Conservation (phyloP, 1,140 invertebrate genomes). For the Eciton burchellii region DNA sequence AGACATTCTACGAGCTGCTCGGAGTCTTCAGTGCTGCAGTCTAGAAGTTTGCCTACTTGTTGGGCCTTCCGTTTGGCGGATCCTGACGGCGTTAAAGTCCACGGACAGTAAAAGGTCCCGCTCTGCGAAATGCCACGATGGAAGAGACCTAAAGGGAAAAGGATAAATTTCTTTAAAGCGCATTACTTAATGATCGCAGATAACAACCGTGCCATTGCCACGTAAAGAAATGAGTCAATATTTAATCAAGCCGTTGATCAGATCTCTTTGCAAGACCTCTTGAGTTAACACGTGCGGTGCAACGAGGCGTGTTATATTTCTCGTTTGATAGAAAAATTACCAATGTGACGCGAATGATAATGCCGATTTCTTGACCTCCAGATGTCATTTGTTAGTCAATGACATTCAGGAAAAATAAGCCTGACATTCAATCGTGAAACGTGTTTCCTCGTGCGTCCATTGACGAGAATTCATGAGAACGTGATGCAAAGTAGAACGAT, state of each 20-base stretch:
- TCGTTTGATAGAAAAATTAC: too few relatives aligned
- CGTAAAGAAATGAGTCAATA: too few relatives aligned
- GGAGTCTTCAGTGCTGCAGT: conserved; percentile 86
- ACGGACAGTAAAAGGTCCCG: conserved; percentile 91
- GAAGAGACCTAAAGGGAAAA: conserved; percentile 87
- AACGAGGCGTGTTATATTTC: too few relatives aligned
- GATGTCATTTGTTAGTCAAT: conserved; percentile 2
- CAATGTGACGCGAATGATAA: background rate
- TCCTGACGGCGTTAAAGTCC: conserved; percentile 89
- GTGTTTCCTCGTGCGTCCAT: background rate
- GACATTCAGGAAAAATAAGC: background rate
- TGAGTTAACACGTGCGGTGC: too few relatives aligned
- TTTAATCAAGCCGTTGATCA: too few relatives aligned
- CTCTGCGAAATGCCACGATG: conserved; percentile 92
- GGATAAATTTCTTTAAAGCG: background rate
- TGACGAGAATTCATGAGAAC: background rate
- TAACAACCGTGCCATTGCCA: too few relatives aligned
- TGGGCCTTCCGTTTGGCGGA: conserved; percentile 88
- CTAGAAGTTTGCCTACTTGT: conserved; percentile 87
- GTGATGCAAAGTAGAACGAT: background rate
- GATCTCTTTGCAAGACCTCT: too few relatives aligned
- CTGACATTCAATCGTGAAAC: background rate
- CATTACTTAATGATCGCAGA: too few relatives aligned
- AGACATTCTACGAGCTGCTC: conserved; percentile 87
- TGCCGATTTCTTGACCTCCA: background rate